Percentiles rank a stretch among this genome's conserved stretches.
phyloP scores from a whole-genome alignment of 37 sponge, comb jelly and placozoan species.

The Aplysina aerophoba region DNA sequence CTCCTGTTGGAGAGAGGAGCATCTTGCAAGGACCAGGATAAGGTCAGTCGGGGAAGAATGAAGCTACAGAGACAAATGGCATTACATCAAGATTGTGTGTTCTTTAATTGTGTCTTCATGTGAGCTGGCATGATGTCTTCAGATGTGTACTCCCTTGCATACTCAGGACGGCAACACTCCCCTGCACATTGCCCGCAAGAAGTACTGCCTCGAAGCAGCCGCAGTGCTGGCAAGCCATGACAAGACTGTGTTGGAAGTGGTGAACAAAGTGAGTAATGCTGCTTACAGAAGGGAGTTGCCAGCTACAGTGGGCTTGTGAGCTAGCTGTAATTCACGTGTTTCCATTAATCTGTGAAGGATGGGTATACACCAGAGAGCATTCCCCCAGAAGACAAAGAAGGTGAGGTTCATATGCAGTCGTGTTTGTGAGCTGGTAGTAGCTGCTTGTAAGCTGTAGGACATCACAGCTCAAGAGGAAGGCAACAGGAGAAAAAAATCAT shows the following conservation, averaged over 20 bases:
- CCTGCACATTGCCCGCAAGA: slow-evolving; percentile 60
- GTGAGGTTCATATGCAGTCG: not conserved
- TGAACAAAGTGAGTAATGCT: not conserved
- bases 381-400: slow-evolving; percentile 5
- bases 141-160: not conserved
- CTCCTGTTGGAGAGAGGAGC: not conserved
- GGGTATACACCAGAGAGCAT: slow-evolving; percentile 15
- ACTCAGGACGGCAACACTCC: slow-evolving; percentile 49
- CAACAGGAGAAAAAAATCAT: too few relatives aligned
- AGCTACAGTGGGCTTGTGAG: too few relatives aligned
- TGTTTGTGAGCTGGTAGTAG: too few relatives aligned
- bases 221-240: not conserved
- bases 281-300: too few relatives aligned
- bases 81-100: too few relatives aligned
- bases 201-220: slow-evolving; percentile 33
- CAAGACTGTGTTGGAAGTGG: not conserved
- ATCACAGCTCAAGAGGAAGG: too few relatives aligned
- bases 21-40: not conserved
- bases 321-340: too few relatives aligned
- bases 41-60: not conserved
- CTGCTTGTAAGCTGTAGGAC: too few relatives aligned
- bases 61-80: too few relatives aligned
- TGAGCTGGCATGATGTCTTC: too few relatives aligned
- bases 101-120: too few relatives aligned
- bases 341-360: not conserved